Evolutionary conservation across 2,888 invertebrate genomes (phyloP).

Genomic region (Sylvicola cinctus): DNA sequence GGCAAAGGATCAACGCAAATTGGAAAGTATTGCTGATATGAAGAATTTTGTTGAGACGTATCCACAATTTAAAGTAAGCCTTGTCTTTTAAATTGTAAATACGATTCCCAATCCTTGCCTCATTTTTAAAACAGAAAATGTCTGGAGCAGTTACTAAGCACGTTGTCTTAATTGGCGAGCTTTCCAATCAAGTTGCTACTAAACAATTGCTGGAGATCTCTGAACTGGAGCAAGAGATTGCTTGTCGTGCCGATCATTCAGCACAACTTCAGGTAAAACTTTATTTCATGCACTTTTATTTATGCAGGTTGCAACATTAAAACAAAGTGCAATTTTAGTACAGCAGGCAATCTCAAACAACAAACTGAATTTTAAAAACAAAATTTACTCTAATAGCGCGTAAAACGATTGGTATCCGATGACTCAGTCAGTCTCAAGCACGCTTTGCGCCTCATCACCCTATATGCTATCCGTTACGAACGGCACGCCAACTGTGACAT

Average conservation of each 20-base stretch:
- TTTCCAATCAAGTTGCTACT: slow-evolving; percentile 63
- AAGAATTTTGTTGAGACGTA: slow-evolving; percentile 96
- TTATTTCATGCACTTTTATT: no score
- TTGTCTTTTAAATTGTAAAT: neutral
- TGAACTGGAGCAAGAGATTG: slow-evolving; percentile 82
- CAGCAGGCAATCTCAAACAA: no score
- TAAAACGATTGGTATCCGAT: slow-evolving; percentile 57
- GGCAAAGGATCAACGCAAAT: slow-evolving; percentile 87
- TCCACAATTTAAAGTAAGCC: slow-evolving; percentile 72
- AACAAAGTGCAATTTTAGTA: no score
- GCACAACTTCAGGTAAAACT: slow-evolving; percentile 39
- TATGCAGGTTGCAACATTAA: no score
- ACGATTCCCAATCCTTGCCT: neutral
- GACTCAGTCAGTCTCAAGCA: slow-evolving; percentile 55
- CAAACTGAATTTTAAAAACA: slow-evolving; percentile 3
- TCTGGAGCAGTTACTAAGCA: slow-evolving; percentile 94
- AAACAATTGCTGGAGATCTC: slow-evolving; percentile 73
- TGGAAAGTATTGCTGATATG: slow-evolving; percentile 98
- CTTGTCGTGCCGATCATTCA: slow-evolving; percentile 69
- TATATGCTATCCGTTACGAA: slow-evolving; percentile 89
- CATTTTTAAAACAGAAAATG: slow-evolving; percentile 37
- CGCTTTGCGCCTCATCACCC: slow-evolving; percentile 67
- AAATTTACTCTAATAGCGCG: slow-evolving; percentile 30
- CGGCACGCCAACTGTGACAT: slow-evolving; percentile 72
- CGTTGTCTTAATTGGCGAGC: slow-evolving; percentile 87